A percentile compares a stretch with the other conserved stretches of the same genome.
These are phyloP conservation scores for Erynnis tages DNA, from an alignment of 2,888 invertebrate genomes.

Conservation along the genomic window DNA sequence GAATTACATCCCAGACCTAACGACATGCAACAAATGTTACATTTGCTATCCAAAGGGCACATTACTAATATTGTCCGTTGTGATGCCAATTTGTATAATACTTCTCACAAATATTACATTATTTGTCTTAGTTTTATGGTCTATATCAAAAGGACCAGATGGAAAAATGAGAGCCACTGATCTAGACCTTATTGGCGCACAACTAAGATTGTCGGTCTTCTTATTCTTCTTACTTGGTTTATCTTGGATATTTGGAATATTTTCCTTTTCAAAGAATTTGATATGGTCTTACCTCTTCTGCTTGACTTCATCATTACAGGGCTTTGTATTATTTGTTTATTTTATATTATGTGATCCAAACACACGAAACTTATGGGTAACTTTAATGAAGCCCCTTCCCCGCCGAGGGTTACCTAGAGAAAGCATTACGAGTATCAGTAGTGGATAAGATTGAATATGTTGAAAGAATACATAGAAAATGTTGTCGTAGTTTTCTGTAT, in stretches of 20 bases:
- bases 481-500: too few relatives aligned
- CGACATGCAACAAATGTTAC: constrained; percentile 38
- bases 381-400: constrained; percentile 62
- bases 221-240: constrained; percentile 83
- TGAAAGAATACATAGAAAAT: background rate
- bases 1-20: constrained; percentile 62
- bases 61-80: constrained; percentile 70
- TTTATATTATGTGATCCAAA: constrained; percentile 80
- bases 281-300: constrained; percentile 84
- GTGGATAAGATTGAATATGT: constrained; percentile 28
- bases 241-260: constrained; percentile 83
- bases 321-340: constrained; percentile 83
- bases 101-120: constrained; percentile 76
- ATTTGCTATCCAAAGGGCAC: constrained; percentile 81
- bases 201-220: constrained; percentile 79
- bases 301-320: constrained; percentile 83
- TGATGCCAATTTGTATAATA: constrained; percentile 78
- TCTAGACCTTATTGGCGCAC: constrained; percentile 67
- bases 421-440: constrained; percentile 58
- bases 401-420: constrained; percentile 49
- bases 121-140: constrained; percentile 77
- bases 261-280: constrained; percentile 73
- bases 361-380: constrained; percentile 77
- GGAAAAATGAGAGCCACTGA: constrained; percentile 69
- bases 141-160: constrained; percentile 75